These are phyloP conservation scores for Pseudochaenichthys georgianus DNA, from an alignment of 2,797 vertebrate genomes.

Conservation along the genomic window DNA sequence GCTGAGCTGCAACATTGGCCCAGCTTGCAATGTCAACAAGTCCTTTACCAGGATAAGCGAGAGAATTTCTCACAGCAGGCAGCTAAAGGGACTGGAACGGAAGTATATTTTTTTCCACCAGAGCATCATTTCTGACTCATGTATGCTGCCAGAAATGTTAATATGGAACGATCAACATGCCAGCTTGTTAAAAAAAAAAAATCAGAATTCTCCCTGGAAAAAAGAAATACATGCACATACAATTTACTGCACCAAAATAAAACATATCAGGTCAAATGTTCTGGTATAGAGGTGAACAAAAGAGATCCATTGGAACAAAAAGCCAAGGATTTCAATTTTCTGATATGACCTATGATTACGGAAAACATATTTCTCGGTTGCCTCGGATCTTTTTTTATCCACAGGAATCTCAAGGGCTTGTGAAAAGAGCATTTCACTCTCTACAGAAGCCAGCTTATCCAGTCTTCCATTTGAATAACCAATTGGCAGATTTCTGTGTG, in stretches of 20 bases:
- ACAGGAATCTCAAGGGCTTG: slow-evolving; percentile 37
- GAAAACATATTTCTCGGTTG: slow-evolving; percentile 28
- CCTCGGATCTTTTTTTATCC: slow-evolving; percentile 28
- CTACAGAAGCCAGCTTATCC: slow-evolving; percentile 10
- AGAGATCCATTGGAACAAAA: slow-evolving; percentile 28
- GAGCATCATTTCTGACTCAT: slow-evolving; percentile 17
- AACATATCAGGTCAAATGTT: slow-evolving; percentile 21
- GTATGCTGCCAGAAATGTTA: slow-evolving; percentile 21
- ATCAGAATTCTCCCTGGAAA: neutral
- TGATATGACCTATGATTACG: slow-evolving; percentile 30
- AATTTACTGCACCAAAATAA: neutral
- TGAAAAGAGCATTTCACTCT: slow-evolving; percentile 24
- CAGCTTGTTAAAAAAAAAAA: neutral
- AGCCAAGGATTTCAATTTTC: slow-evolving; percentile 18
- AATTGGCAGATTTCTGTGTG: slow-evolving; percentile 41
- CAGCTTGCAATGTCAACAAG: slow-evolving; percentile 52
- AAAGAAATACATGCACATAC: neutral
- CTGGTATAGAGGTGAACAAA: slow-evolving; percentile 23
- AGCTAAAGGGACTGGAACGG: slow-evolving; percentile 9
- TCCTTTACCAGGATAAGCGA: slow-evolving; percentile 47
- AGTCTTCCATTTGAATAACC: slow-evolving; percentile 34
- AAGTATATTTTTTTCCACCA: slow-evolving; percentile 7
- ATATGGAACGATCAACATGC: neutral
- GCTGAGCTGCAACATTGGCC: slow-evolving; percentile 39
- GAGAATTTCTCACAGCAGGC: slow-evolving; percentile 43